Evolutionary conservation across 1,140 invertebrate genomes (phyloP).

Genomic region (Bombus polaris): DNA sequence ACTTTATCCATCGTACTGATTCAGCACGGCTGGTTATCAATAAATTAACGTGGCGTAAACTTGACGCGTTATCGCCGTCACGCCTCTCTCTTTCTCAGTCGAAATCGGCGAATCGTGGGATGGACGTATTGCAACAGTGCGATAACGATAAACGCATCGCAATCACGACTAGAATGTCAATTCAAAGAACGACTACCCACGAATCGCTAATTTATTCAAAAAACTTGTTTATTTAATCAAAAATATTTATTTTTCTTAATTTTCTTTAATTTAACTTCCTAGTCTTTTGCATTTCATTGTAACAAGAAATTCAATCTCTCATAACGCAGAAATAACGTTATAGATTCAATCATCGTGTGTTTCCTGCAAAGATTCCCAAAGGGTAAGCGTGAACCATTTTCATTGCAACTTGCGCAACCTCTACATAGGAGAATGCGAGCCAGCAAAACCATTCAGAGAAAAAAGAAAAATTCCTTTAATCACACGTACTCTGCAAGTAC

Average conservation of each 20-base stretch:
- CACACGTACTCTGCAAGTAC: no score
- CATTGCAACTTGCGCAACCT: background rate
- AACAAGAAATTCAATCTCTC: background rate
- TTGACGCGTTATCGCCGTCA: slow-evolving; percentile 26
- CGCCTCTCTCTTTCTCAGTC: slow-evolving; percentile 19
- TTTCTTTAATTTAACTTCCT: background rate
- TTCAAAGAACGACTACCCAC: background rate
- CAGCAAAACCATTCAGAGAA: background rate
- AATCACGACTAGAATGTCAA: background rate
- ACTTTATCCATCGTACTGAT: slow-evolving; percentile 38
- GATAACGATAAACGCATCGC: slow-evolving; percentile 37
- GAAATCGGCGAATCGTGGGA: slow-evolving; percentile 39
- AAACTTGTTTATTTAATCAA: background rate
- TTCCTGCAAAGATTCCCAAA: background rate
- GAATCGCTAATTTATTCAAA: background rate
- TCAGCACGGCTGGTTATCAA: slow-evolving; percentile 31
- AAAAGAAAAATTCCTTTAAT: background rate
- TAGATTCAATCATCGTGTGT: background rate
- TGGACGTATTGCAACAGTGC: background rate
- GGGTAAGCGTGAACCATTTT: background rate
- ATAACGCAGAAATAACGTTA: background rate
- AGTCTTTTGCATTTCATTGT: background rate
- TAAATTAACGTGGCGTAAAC: slow-evolving; percentile 36
- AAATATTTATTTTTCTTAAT: background rate
- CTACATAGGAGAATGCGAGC: no score